Evolutionary conservation across 64 coral and sea anemone species (phyloP).

Genomic region (Anthopleura sola): DNA sequence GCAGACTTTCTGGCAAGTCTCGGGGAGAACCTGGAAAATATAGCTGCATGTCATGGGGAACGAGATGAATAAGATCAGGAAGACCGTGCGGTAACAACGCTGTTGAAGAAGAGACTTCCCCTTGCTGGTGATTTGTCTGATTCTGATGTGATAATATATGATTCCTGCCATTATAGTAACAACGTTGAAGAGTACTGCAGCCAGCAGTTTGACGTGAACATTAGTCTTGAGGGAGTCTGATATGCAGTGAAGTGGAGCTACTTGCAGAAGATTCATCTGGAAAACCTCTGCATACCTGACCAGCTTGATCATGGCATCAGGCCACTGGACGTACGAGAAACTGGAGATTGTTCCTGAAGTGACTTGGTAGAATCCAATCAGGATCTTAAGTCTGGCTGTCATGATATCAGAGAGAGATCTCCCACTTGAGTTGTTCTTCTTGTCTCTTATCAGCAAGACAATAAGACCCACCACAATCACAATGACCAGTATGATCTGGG

Average conservation of each 20-base stretch:
- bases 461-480: constrained; percentile 8
- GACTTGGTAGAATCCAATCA: constrained; percentile 64
- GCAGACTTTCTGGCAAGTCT: constrained; percentile 46
- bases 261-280: constrained; percentile 46
- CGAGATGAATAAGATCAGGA: constrained; percentile 32
- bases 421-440: neutral
- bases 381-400: constrained; percentile 20
- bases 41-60: constrained; percentile 30
- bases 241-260: constrained; percentile 40
- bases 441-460: neutral
- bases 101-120: constrained; percentile 10
- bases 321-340: constrained; percentile 59
- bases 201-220: neutral
- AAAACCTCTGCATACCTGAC: constrained; percentile 43
- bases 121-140: neutral
- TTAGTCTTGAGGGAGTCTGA: constrained; percentile 20
- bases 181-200: constrained; percentile 14
- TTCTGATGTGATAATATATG: constrained; percentile 27
- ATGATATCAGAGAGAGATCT: constrained; percentile 26
- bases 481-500: neutral
- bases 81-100: constrained; percentile 6
- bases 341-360: constrained; percentile 40
- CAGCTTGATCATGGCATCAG: constrained; percentile 36
- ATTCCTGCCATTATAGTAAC: neutral
- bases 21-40: constrained; percentile 34